Base-by-base conservation (phyloP, 2,888 invertebrate genomes). In the Agonopterix subpropinquella region DNA sequence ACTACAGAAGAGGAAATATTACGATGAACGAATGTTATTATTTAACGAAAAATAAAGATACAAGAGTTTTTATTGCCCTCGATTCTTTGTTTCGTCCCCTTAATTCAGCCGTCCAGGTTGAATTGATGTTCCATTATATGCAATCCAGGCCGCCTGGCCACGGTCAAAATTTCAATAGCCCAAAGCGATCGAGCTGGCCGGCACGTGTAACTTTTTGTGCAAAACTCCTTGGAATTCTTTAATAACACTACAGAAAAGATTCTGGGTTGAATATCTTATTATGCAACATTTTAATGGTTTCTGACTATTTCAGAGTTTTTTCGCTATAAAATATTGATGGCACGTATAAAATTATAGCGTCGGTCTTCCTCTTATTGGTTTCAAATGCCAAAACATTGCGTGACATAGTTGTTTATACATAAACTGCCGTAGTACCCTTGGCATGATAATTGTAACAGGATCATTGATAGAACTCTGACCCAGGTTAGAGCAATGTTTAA, bases 131-230 rank as follows among this genome's bases (percentile, higher is more conserved):
- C 77, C 65, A 81, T 82, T 83, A 81, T 80, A 79, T 80, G 79
- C 75, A 80, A 73, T 72, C 64, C 70, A 70, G 68, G 61, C 68
- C 61, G 71, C 68, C 63, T 64, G 70, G 68, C 76, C 79, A 71
- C 74, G 79, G 76, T 67, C 81, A 80, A 85, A 81, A 80, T 80
- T 82, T 83, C 82, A 86, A 87, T 86, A 75, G 85, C 86, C 80
- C 69, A 67, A 62, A 80, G 85, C 80, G 78, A 76, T 79, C 73
- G 75, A 77, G 72, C 62, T 62, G 73, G 62, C 56, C 67, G 83
- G 81, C 87, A 86, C 86, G 86, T 87, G 87, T 86, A 85, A 80
- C 79, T 87, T 87, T 87, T 85, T 87, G 81, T 81, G 72, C 78
- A 67, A 81, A 83, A 77, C 79, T 78, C 77, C 68, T 79, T 77